phyloP scores from a whole-genome alignment of 2,797 vertebrate species.

The Parauchenoglanis ngamensis region DNA sequence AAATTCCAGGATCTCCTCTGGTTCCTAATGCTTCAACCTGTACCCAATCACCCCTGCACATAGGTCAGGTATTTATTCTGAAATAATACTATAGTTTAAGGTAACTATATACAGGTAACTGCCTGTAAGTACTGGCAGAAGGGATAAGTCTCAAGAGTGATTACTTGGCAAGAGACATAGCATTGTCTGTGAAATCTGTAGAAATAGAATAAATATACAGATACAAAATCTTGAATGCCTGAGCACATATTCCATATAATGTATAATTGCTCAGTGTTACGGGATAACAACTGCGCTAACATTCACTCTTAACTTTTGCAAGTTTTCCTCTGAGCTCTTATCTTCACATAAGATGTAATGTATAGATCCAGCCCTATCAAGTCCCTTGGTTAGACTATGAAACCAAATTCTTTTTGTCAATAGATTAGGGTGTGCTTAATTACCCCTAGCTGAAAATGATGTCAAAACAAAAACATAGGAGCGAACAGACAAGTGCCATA shows the following conservation, averaged over 20 bases:
- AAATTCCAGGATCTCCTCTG: constrained; percentile 79
- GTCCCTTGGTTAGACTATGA: neutral
- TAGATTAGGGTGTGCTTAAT: neutral
- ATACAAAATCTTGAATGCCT: constrained; percentile 36
- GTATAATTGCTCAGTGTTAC: neutral
- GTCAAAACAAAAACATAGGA: constrained; percentile 55
- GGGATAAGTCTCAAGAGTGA: constrained; percentile 76
- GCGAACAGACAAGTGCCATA: constrained; percentile 68
- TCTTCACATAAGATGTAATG: neutral
- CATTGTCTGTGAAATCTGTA: neutral
- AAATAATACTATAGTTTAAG: constrained; percentile 75
- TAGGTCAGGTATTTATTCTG: constrained; percentile 85
- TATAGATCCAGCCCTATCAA: neutral
- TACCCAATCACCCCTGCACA: constrained; percentile 70
- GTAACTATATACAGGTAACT: constrained; percentile 40
- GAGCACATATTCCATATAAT: neutral
- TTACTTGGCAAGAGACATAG: constrained; percentile 82
- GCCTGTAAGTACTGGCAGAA: constrained; percentile 58
- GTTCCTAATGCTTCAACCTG: constrained; percentile 71
- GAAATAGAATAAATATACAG: constrained; percentile 48
- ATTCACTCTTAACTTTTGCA: neutral
- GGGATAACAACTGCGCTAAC: constrained; percentile 59
- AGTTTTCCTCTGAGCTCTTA: neutral
- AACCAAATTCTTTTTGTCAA: neutral
- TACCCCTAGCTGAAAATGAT: neutral